Percentiles rank a stretch among this genome's conserved stretches.
Evolutionary conservation across 2,113 vertebrate genomes (phyloP).

Genomic region (Sciurus niger): DNA sequence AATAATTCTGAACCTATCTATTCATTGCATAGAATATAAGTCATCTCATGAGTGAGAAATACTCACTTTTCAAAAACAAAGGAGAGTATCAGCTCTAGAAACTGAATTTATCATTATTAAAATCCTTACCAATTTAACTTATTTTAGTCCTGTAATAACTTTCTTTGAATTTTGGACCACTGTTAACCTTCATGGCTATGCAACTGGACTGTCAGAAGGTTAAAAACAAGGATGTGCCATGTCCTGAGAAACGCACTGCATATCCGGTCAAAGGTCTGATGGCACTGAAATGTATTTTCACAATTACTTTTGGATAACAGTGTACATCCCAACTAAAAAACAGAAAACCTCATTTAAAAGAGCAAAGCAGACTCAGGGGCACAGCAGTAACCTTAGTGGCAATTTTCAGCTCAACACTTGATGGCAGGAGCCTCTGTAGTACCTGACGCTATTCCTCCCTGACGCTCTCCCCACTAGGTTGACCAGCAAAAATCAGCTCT

Average conservation of each 20-base stretch:
- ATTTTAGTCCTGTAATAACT: not conserved
- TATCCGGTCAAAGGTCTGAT: not conserved
- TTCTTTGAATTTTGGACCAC: not conserved
- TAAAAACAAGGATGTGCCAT: not conserved
- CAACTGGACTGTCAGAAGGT: not conserved
- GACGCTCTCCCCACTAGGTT: no score
- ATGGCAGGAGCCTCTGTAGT: fast-evolving
- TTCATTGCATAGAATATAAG: slow-evolving; percentile 34
- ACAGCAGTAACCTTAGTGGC: not conserved
- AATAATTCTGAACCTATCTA: slow-evolving; percentile 68
- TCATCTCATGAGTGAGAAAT: not conserved
- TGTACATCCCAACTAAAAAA: not conserved
- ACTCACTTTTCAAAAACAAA: slow-evolving; percentile 10
- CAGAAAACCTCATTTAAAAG: not conserved
- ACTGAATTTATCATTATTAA: not conserved
- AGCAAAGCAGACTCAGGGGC: not conserved
- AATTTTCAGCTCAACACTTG: no score
- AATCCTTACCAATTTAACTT: not conserved
- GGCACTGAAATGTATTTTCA: not conserved
- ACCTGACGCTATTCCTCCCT: not conserved
- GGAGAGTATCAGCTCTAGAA: not conserved
- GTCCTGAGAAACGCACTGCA: not conserved
- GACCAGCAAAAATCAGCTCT: not conserved
- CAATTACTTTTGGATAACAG: not conserved
- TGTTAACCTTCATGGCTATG: not conserved